Evolutionary conservation across 1,140 invertebrate species (phyloP).

Genomic region (Trichonephila inaurata): DNA sequence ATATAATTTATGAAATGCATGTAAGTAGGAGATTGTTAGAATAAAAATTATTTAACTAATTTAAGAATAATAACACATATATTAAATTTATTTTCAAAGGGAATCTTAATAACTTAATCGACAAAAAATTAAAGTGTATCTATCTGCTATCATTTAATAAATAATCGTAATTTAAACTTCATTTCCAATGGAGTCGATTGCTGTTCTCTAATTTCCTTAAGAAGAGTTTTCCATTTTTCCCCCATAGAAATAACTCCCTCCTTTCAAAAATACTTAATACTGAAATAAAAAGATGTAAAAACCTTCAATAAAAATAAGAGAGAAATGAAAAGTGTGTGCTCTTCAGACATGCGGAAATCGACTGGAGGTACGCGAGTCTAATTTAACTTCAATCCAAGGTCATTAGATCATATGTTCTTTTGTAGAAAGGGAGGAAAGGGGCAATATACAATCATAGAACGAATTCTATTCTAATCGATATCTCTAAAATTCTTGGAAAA

Average conservation of each 20-base stretch:
- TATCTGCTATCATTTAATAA: no score
- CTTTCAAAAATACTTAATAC: not conserved
- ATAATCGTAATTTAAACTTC: no score
- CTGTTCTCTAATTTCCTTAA: not conserved
- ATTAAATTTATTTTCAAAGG: no score
- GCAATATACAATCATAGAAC: not conserved
- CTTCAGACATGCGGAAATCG: not conserved
- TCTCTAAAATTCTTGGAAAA: not conserved
- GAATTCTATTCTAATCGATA: not conserved
- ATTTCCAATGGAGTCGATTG: no score
- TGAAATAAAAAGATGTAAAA: not conserved
- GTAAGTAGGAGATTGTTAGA: no score
- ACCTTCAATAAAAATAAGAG: not conserved
- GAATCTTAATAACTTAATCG: no score
- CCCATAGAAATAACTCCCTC: not conserved
- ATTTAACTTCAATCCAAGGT: slow-evolving; percentile 10
- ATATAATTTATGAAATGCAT: no score
- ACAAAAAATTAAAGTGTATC: no score
- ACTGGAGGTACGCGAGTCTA: not conserved
- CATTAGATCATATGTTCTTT: slow-evolving; percentile 13
- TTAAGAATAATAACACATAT: no score
- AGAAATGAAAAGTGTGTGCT: not conserved
- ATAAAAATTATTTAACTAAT: no score
- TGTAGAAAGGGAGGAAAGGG: not conserved
- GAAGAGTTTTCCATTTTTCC: not conserved